A percentile compares a stretch with the other conserved stretches of the same genome.
phyloP scores from a whole-genome alignment of 2,113 vertebrate genomes.

The Galeopterus variegatus region DNA sequence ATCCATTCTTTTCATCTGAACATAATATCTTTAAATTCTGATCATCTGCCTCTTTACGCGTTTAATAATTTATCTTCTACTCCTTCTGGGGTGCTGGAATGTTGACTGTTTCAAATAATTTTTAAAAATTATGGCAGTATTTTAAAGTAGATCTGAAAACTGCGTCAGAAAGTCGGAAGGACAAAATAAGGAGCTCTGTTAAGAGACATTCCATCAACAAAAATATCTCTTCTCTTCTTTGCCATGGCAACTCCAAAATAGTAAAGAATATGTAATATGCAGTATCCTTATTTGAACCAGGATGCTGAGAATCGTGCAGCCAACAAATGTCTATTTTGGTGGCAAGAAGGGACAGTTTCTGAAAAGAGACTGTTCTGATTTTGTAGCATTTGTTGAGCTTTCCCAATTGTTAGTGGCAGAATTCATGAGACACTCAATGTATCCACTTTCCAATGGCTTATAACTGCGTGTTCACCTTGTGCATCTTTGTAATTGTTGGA shows the following conservation, averaged over 20 bases:
- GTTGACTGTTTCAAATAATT: conserved; percentile 55
- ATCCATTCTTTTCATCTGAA: conserved; percentile 41
- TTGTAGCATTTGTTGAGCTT: conserved; percentile 38
- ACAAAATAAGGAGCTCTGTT: conserved; percentile 80
- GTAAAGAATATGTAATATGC: conserved; percentile 83
- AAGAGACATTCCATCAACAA: conserved; percentile 83
- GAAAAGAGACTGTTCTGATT: conserved; percentile 48
- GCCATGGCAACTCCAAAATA: conserved; percentile 85
- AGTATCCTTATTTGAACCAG: conserved; percentile 83
- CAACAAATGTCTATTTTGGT: conserved; percentile 72
- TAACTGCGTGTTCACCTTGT: conserved; percentile 16
- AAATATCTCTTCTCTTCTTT: conserved; percentile 82
- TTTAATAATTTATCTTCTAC: conserved; percentile 3
- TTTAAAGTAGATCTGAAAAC: conserved; percentile 76
- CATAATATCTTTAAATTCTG: neutral
- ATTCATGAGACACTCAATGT: neutral
- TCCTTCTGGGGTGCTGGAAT: conserved; percentile 35
- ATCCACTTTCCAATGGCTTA: neutral
- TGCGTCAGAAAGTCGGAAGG: conserved; percentile 77
- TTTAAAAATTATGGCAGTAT: neutral
- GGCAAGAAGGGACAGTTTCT: conserved; percentile 49
- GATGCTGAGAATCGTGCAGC: conserved; percentile 58
- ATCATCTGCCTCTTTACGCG: neutral
- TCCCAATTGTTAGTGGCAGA: conserved; percentile 35
- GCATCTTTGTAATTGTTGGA: neutral